Base-by-base conservation (phyloP, 2,113 vertebrate species). In the Psettodes erumei region DNA sequence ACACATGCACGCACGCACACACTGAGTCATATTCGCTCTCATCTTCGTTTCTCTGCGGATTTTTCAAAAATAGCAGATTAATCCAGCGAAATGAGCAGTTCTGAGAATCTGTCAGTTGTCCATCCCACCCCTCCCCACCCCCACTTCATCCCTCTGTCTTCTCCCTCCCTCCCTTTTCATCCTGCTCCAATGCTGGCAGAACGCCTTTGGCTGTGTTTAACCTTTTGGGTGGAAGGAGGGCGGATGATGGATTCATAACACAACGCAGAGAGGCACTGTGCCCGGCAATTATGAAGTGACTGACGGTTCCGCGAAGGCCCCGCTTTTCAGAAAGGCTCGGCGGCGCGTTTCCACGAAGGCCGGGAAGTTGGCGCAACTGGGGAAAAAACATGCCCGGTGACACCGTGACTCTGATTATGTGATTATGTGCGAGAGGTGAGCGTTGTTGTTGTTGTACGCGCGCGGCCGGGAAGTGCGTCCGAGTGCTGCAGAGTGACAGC, bases 11-110 rank as follows among this genome's bases (percentile, higher is more conserved):
- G 61, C 19, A 43, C 50, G 40, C 61, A 5, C 55, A 79, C 51
- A 69, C 59, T 71, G 67, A 89, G 73, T 89, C 84, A 86, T 84
- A 77, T 76, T 90, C 73, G 28, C 69, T 72, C 47, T 86, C 83
- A 85, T 90, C 74, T 89, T 69, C 59, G 69, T 84, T n/a, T 90
- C 88, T 90, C 85, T 71, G 86, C 27, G 78, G 87, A 83, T 79
- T 93, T 82, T 77, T 86, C 75, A 83, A 82, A 89, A 88, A 90
- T 87, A 91, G 86, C 81, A 87, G 62, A 90, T 90, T 90, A 92
- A 90, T 90, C 90, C 81, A 37, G 79, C 78, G 74, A 90, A 88
- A 90, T 87, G 79, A 89, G 84, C 88, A 86, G 85, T 82, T 86
- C 64, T 75, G 76, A 83, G 79, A 85, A 83, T 82, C 81, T 1